Evolutionary conservation across 2,888 invertebrate genomes (phyloP), one percentile per base, ranked within the genome.

Genomic region (Aporophyla nigra): DNA sequence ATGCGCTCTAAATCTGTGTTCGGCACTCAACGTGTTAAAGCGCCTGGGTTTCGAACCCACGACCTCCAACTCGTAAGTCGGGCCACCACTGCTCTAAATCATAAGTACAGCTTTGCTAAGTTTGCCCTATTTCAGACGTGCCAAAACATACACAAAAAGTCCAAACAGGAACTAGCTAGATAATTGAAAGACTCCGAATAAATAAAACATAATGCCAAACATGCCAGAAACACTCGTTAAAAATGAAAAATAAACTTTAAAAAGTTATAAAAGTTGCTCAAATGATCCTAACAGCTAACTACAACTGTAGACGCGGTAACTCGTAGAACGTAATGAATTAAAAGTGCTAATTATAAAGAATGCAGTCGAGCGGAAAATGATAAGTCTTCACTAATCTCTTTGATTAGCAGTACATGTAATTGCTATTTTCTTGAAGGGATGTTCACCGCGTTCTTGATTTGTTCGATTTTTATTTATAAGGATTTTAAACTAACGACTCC

Each of bases 341-440:
- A 76, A 77, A 78, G 76, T 79, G 84, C 46, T 85, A 81, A 81
- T 84, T 87, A 74, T 33, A 74, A 53, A 80, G 71, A 80, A 79
- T 74, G 82, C 83, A 75, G 83, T 78, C 71, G 77, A 87, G 85
- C 85, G 83, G 85, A 85, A 88, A 89, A 86, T 87, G 65, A 86
- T 85, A 86, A 85, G 74, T 84, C 83, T 84, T 80, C 79, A 78
- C 56, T 61, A 71, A 83, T 56, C 46, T 82, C 54, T 86, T 71
- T 71, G 51, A 71, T 76, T 71, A 86, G 59, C 76, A 58, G 66
- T 67, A 53, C 33, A 43, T 56, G 16, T 62, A 80, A 68, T 53
- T 66, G 59, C n/a, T 69, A 79, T 70, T 84, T 69, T 68, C 27
- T 49, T 74, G 7, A 68, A 69, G 74, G n/a, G 33, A 33, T 68